Percentiles rank a stretch among this genome's conserved stretches.
These are phyloP conservation scores for Lottia scabra DNA, from an alignment of 2,888 invertebrate genomes.

Conservation along the genomic window DNA sequence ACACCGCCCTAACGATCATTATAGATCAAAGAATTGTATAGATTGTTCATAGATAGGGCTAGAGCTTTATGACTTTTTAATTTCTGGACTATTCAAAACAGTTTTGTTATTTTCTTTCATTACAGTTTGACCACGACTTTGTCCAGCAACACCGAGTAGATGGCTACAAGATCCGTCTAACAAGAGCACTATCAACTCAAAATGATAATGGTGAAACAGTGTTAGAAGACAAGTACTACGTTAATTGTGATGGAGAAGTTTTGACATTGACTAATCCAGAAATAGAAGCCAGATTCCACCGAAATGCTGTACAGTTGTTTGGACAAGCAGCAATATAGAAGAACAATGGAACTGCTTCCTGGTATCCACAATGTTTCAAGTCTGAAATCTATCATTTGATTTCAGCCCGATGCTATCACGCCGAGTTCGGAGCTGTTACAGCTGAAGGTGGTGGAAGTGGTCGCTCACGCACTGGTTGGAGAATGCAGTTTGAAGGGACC, in stretches of 20 bases:
- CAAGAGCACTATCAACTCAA: constrained; percentile 26
- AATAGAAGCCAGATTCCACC: constrained; percentile 41
- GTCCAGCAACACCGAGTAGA: constrained; percentile 41
- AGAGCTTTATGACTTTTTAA: no score
- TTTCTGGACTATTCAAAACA: no score
- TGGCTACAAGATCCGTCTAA: constrained; percentile 43
- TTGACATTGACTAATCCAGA: constrained; percentile 39
- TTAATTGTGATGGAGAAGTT: constrained; percentile 57
- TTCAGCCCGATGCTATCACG: not conserved
- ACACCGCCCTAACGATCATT: no score
- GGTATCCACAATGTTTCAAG: not conserved
- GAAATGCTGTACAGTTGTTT: constrained; percentile 26
- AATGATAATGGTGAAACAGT: constrained; percentile 32
- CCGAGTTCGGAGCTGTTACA: not conserved
- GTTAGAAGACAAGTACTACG: constrained; percentile 42
- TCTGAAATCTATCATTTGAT: not conserved
- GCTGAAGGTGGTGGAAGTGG: no score
- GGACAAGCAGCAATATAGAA: constrained; percentile 6
- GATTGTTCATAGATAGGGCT: no score
- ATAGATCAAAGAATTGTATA: no score
- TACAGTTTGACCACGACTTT: constrained; percentile 54
- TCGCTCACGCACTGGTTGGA: no score
- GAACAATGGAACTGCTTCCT: no score
- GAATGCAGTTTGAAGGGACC: no score
- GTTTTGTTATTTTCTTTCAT: not conserved